Conservation (phyloP, 2,888 invertebrate genomes). For the Xestia rhomboidea region DNA sequence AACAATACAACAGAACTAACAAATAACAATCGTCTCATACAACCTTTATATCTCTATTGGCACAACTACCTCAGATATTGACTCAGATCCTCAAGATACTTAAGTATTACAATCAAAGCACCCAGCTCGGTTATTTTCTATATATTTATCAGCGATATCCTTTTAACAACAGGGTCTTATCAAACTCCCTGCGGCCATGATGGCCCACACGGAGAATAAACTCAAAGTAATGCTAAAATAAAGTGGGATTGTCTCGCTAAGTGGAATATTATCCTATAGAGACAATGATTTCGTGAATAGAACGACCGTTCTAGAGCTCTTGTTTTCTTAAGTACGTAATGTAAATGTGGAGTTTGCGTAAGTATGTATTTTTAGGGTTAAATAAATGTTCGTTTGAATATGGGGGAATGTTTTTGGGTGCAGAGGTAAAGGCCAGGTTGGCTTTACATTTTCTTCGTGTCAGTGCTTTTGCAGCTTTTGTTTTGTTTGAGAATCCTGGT, state of each 20-base stretch:
- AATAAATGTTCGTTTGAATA: conserved; percentile 49
- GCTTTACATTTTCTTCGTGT: conserved; percentile 24
- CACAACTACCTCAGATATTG: conserved; percentile 11
- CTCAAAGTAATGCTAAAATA: conserved; percentile 73
- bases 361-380: conserved; percentile 61
- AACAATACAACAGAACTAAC: conserved; percentile 15
- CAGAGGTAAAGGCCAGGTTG: conserved; percentile 34
- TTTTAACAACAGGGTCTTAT: conserved; percentile 62
- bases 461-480: conserved; percentile 21
- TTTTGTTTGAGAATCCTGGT: conserved; percentile 18
- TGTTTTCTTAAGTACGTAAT: conserved; percentile 65
- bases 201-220: conserved; percentile 65
- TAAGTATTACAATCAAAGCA: conserved; percentile 34
- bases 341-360: conserved; percentile 58
- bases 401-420: conserved; percentile 28
- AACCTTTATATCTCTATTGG: conserved; percentile 24
- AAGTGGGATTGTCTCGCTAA: conserved; percentile 73
- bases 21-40: conserved; percentile 11
- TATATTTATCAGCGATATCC: conserved; percentile 50
- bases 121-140: conserved; percentile 33
- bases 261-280: conserved; percentile 77
- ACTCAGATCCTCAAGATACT: conserved; percentile 16
- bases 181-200: conserved; percentile 62
- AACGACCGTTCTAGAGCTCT: conserved; percentile 60
- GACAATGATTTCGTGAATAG: conserved; percentile 72